phyloP scores from a whole-genome alignment of 2,888 invertebrate genomes.

The Spilarctia lutea region DNA sequence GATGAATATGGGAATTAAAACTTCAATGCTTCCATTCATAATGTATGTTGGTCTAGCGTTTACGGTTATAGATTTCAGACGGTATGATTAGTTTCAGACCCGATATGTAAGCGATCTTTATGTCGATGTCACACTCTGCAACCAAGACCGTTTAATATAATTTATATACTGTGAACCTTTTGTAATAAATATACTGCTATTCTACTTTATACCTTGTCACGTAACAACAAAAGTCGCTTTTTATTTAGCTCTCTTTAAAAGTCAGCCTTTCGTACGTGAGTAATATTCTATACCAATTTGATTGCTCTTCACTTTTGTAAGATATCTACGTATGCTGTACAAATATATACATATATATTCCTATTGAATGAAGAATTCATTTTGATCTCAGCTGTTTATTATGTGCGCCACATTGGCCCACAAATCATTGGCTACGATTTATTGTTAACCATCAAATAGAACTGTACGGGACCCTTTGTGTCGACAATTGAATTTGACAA shows the following conservation, averaged over 20 bases:
- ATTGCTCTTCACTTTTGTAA: not conserved
- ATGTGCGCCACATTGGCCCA: constrained; percentile 37
- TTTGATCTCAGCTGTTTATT: constrained; percentile 33
- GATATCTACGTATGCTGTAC: not conserved
- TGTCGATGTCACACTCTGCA: not conserved
- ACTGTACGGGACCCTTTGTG: constrained; percentile 17
- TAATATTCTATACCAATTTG: not conserved
- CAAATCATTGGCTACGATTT: constrained; percentile 44
- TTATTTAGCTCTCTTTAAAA: not conserved
- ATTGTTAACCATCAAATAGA: constrained; percentile 35
- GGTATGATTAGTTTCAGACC: not conserved
- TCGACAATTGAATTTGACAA: constrained; percentile 23
- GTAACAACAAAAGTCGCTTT: not conserved
- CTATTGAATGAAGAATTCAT: constrained; percentile 1
- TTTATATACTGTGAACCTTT: not conserved
- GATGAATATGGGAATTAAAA: too few relatives aligned
- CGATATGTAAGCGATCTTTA: not conserved
- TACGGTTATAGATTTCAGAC: not conserved
- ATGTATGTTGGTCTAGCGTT: not conserved
- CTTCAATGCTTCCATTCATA: not conserved
- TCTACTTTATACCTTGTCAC: not conserved
- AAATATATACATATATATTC: not conserved
- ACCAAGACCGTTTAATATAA: not conserved
- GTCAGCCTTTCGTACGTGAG: not conserved
- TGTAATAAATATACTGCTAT: not conserved